Base-by-base conservation (phyloP, 2,113 vertebrate genomes). In the Apus apus region DNA sequence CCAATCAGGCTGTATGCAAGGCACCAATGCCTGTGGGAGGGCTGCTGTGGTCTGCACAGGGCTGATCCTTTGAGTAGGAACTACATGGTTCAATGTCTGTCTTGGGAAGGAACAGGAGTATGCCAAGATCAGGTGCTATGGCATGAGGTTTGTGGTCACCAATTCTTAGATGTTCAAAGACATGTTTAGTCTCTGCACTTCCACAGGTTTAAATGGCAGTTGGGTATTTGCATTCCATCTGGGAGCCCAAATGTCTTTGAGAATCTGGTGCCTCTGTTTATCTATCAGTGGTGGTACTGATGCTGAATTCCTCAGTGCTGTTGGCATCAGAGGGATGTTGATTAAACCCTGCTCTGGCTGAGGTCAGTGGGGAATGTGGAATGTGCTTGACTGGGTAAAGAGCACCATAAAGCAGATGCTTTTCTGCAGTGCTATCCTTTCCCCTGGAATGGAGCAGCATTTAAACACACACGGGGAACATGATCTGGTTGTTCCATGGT, bases 371-470 rank as follows among this genome's bases (percentile, higher is more conserved):
- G 66, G 40, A 89, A 27, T n/a, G 19, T 20, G 48, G 26, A 81
- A 92, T n/a, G 77, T 25, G 34, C 68, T 95, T 89, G 89, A 45
- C 17, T 38, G 38, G 51, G 50, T 64, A 75, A 92, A 90, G 45
- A 84, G 32, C 73, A 74, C 38, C 27, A 30, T 67, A 72, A 91
- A 94, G 68, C 73, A 89, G 72, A 77, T 90, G 62, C 34, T 78
- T 26, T 71, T 34, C 60, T 75, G 4, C 18, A 18, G 2, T 85
- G 45, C 45, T 11, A 7, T 72, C 30, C 45, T 57, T 61, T 81
- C 83, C 34, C 50, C 60, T 25, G 16, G 40, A 46, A n/a, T 65
- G 46, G 58, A 91, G 3, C 15, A 70, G 45, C 0, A 0, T 58
- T 94, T 65, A 8, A 1, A 43, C 25, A 61, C 65, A 45, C 34